Evolutionary conservation across 2,888 invertebrate genomes (phyloP).

Genomic region (Drosophila eohydei): DNA sequence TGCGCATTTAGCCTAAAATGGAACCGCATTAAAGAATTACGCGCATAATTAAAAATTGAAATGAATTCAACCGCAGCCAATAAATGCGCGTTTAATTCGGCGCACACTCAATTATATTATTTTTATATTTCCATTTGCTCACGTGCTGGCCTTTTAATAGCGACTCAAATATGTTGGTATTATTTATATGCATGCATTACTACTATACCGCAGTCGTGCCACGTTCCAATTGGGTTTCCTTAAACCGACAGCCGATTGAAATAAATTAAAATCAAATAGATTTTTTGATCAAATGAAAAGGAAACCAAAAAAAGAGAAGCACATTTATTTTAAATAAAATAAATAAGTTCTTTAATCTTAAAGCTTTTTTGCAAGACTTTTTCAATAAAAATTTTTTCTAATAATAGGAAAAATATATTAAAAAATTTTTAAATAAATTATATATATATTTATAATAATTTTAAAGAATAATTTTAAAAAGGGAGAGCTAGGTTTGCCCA

Average conservation of each 20-base stretch:
- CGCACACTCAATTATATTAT: slow-evolving; percentile 29
- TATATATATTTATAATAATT: background rate
- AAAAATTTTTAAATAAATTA: background rate
- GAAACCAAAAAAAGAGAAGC: background rate
- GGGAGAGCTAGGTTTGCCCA: no score
- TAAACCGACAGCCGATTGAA: background rate
- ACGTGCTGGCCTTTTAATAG: slow-evolving; percentile 15
- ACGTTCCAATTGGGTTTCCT: slow-evolving; percentile 1
- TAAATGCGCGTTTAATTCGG: slow-evolving; percentile 38
- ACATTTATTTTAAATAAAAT: background rate
- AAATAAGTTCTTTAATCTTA: background rate
- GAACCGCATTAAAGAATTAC: slow-evolving; percentile 44
- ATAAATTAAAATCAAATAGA: slow-evolving; percentile 5
- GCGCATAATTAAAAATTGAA: slow-evolving; percentile 65
- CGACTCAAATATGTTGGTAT: slow-evolving; percentile 9
- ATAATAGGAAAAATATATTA: background rate
- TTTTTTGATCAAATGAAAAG: background rate
- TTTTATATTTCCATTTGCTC: slow-evolving; percentile 26
- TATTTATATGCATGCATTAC: slow-evolving; percentile 7
- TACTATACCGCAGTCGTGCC: background rate
- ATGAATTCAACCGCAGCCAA: slow-evolving; percentile 54
- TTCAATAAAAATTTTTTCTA: background rate
- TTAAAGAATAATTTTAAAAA: no score
- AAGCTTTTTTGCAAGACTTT: background rate
- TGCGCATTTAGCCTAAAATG: slow-evolving; percentile 12